A percentile compares a stretch with the other conserved stretches of the same genome.
These are phyloP conservation scores for Circaetus cinerascens DNA, from an alignment of 2,113 vertebrate species.

Conservation along the genomic window DNA sequence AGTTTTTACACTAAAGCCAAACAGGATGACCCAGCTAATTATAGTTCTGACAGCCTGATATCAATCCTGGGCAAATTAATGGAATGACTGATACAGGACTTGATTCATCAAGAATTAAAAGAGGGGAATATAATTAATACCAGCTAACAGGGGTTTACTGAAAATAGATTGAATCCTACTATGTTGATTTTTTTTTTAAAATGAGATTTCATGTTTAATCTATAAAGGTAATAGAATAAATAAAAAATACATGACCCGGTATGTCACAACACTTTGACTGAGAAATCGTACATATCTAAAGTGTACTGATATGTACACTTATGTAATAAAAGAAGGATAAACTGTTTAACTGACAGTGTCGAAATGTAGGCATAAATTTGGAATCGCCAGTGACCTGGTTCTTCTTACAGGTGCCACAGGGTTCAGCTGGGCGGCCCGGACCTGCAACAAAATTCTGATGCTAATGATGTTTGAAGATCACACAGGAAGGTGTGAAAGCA, in stretches of 20 bases:
- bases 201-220: background rate
- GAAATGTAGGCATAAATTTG: background rate
- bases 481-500: background rate
- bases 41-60: background rate
- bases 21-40: background rate
- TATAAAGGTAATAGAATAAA: background rate
- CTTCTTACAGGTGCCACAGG: background rate
- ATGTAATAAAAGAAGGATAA: background rate
- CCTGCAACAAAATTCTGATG: background rate
- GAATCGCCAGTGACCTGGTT: background rate
- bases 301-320: background rate
- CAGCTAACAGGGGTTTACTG: background rate
- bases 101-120: slow-evolving; percentile 20
- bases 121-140: background rate
- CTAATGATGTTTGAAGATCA: background rate
- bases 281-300: background rate
- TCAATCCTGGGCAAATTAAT: background rate
- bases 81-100: background rate
- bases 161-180: background rate
- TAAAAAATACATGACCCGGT: background rate
- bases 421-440: background rate
- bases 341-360: background rate
- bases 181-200: background rate
- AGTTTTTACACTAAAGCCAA: background rate
- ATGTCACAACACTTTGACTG: background rate